phyloP scores from a whole-genome alignment of 2,797 vertebrate species.

The Macropodus opercularis region DNA sequence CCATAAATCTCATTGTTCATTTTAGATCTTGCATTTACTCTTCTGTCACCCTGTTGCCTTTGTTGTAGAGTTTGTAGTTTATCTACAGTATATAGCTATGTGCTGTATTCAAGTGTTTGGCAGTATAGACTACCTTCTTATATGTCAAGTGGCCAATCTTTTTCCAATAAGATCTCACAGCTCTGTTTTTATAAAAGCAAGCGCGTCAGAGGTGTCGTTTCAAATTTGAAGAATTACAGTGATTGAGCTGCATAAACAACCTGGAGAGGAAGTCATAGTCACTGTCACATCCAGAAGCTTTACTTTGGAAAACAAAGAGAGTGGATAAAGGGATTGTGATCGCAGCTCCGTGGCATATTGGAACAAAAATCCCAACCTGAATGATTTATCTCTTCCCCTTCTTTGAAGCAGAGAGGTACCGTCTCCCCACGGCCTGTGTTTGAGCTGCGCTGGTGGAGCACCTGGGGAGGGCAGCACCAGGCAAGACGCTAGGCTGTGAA shows the following conservation, averaged over 20 bases:
- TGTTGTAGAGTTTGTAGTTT: constrained; percentile 39
- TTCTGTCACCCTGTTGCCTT: constrained; percentile 43
- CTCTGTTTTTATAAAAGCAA: constrained; percentile 75
- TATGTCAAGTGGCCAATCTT: constrained; percentile 72
- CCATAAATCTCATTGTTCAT: constrained; percentile 67
- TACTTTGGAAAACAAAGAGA: constrained; percentile 80
- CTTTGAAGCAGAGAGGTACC: constrained; percentile 70
- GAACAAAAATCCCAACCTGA: constrained; percentile 82
- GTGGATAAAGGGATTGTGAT: constrained; percentile 82
- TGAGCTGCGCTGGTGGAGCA: constrained; percentile 66
- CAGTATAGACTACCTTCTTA: constrained; percentile 39
- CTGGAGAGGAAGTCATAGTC: constrained; percentile 80
- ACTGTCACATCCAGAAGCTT: constrained; percentile 83
- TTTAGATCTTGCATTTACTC: constrained; percentile 39
- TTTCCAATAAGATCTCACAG: constrained; percentile 69
- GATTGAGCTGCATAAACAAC: constrained; percentile 85
- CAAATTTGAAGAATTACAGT: constrained; percentile 81
- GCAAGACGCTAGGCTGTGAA: constrained; percentile 70
- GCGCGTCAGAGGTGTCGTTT: constrained; percentile 79
- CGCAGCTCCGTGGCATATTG: constrained; percentile 80
- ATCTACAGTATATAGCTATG: background rate
- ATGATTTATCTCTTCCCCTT: constrained; percentile 85
- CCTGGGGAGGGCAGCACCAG: constrained; percentile 77
- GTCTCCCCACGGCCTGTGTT: constrained; percentile 68
- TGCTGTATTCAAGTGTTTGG: constrained; percentile 19